Base-by-base conservation (phyloP, 2,888 invertebrate genomes). In the Bursaphelenchus okinawaensis region DNA sequence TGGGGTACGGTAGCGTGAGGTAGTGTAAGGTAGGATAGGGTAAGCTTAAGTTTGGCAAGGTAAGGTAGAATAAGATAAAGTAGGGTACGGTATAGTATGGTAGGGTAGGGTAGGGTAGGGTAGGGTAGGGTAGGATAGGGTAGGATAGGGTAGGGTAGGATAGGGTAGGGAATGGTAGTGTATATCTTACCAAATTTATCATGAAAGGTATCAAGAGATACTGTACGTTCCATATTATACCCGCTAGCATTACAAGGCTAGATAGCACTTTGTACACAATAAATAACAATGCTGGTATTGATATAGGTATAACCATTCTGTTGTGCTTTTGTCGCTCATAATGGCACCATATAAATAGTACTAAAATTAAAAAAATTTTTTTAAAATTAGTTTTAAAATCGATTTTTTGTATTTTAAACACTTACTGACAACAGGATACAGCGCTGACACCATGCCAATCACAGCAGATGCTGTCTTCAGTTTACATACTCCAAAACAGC, bases 401-500 rank as follows among this genome's bases (percentile, higher is more conserved):
- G n/a, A n/a, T n/a, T n/a, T n/a, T n/a, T n/a, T n/a, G n/a, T n/a
- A n/a, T n/a, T n/a, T n/a, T 9, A 56, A 19, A 16, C 8, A 60
- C 57, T 24, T 23, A 63, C 63, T 29, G 22, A 50, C 24, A 19
- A 51, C 23, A 19, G 65, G 65, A 28, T 65, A 65, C n/a, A 66
- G 19, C n/a, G 65, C 22, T 28, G 64, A 57, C 50, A 52, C 28
- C 19, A 75, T 28, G 16, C 72, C 73, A 54, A 77, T 73, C 31
- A 69, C 60, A 64, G 74, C 73, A 16, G 72, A 68, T 19, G 74
- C 76, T 12, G 74, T 68, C 20, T 76, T 67, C 8, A 77, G 68
- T 26, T 74, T 71, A 31, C 72, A 75, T 9, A 74, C 24, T 6
- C 75, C 76, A 51, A 71, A 77, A 67, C 76, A 77, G 58, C 74